Conservation (phyloP, 2,888 invertebrate species). For the Acanthoscelides obtectus region DNA sequence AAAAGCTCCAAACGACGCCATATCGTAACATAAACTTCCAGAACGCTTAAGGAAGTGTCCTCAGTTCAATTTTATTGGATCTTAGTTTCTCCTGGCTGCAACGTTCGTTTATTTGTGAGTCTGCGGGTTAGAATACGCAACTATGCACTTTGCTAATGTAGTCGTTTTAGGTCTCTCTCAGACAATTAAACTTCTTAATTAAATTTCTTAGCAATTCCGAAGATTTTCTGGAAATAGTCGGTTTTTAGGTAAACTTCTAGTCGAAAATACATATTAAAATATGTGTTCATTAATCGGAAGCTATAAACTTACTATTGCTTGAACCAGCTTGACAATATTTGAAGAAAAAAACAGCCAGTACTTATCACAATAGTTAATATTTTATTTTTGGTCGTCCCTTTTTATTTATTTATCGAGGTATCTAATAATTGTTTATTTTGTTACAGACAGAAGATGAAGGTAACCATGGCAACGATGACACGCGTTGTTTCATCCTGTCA, state of each 20-base stretch:
- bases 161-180: not conserved
- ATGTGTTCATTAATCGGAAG: too few species aligned
- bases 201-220: not conserved
- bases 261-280: too few species aligned
- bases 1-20: not conserved
- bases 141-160: not conserved
- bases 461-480: slow-evolving; percentile 97
- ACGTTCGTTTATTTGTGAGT: not conserved
- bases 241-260: not conserved
- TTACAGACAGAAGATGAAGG: slow-evolving; percentile 96
- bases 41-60: not conserved
- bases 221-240: not conserved
- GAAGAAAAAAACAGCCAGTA: not conserved
- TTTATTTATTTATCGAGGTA: too few species aligned
- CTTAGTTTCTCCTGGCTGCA: not conserved
- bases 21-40: not conserved
- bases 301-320: too few species aligned
- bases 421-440: slow-evolving; percentile 20
- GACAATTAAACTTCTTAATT: not conserved
- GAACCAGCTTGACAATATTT: not conserved
- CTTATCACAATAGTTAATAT: too few species aligned
- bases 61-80: not conserved
- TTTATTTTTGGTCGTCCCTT: too few species aligned
- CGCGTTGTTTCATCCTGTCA: slow-evolving; percentile 91
- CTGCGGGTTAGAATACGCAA: not conserved